Conservation (phyloP, 2,888 invertebrate genomes). For the Phrixothrix hirtus region DNA sequence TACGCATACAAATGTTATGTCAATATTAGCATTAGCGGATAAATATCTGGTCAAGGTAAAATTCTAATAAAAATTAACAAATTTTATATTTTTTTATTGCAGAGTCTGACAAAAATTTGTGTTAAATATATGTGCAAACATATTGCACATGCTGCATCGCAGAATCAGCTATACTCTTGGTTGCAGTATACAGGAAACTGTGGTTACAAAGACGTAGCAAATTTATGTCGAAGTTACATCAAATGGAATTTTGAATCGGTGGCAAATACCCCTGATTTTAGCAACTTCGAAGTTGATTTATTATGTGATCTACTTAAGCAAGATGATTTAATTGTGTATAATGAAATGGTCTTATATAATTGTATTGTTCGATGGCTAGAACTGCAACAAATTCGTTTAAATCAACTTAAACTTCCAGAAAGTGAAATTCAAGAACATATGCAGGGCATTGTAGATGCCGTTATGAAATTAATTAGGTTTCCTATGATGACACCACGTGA, state of each 20-base stretch:
- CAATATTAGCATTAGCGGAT: conserved; percentile 86
- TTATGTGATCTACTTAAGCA: conserved; percentile 77
- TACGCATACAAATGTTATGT: conserved; percentile 81
- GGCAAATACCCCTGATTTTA: conserved; percentile 77
- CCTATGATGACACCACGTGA: conserved; percentile 95
- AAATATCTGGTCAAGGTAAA: conserved; percentile 89
- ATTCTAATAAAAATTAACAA: conserved; percentile 7
- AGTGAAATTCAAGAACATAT: conserved; percentile 64
- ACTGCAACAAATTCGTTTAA: conserved; percentile 66
- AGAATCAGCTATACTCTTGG: conserved; percentile 86
- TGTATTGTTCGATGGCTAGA: conserved; percentile 80
- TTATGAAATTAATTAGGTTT: conserved; percentile 79
- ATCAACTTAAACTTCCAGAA: conserved; percentile 56
- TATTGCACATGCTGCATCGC: conserved; percentile 80
- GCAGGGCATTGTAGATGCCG: conserved; percentile 70
- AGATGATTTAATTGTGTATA: conserved; percentile 84
- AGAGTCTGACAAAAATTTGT: conserved; percentile 83
- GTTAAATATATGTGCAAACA: conserved; percentile 86
- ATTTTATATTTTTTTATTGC: conserved; percentile 33
- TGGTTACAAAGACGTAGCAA: conserved; percentile 72
- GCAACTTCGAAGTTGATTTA: conserved; percentile 79
- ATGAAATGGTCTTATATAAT: conserved; percentile 85
- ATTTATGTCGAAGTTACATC: conserved; percentile 80
- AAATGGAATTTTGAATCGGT: conserved; percentile 90
- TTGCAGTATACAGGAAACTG: conserved; percentile 86